phyloP scores from a whole-genome alignment of 2,888 invertebrate species.

The Hartigia nigra region DNA sequence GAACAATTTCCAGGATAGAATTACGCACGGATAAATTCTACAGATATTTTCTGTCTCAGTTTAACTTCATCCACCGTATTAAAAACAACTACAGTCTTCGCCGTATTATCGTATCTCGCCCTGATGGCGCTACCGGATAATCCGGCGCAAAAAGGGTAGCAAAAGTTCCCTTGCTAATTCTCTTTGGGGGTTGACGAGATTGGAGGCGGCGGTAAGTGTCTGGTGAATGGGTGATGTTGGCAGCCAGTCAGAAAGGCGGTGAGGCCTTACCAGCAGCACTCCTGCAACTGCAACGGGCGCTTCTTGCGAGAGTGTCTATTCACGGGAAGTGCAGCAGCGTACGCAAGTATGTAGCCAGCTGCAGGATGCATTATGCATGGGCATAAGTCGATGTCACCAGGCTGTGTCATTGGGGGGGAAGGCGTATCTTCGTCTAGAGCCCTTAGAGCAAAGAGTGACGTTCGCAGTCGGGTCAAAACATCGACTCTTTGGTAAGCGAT shows the following conservation, averaged over 20 bases:
- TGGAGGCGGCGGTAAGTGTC: constrained; percentile 4
- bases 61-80: neutral
- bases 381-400: constrained; percentile 13
- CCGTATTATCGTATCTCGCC: neutral
- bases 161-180: neutral
- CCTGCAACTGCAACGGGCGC: neutral
- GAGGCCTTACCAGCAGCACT: neutral
- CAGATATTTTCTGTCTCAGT: neutral
- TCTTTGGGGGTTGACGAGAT: constrained; percentile 4
- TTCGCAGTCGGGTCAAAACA: neutral
- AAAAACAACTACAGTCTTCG: neutral
- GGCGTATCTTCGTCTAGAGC: neutral
- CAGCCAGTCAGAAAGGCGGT: neutral
- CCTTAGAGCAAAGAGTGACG: neutral
- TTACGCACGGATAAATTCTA: neutral
- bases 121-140: neutral
- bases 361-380: constrained; percentile 30
- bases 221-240: neutral
- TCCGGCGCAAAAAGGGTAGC: neutral
- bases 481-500: neutral
- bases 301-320: constrained; percentile 2
- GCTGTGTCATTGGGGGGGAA: neutral
- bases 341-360: neutral
- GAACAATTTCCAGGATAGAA: neutral
- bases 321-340: neutral